Percentiles rank a stretch among this genome's conserved stretches.
Conservation (phyloP, 2,797 vertebrate genomes). For the Manis pentadactyla region DNA sequence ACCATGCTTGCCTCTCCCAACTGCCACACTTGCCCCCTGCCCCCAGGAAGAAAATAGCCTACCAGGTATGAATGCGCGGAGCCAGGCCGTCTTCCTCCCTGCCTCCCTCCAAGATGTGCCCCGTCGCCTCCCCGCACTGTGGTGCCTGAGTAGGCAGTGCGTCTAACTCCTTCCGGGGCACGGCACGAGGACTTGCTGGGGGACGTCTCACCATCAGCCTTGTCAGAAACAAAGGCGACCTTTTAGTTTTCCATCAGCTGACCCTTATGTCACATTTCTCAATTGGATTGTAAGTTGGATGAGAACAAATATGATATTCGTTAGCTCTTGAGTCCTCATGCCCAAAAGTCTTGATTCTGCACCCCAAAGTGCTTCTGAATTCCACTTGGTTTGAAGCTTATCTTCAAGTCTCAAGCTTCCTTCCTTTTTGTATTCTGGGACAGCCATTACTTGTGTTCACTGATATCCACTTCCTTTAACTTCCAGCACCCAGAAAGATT, state of each 20-base stretch:
- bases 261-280: not conserved
- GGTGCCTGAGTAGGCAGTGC: no score
- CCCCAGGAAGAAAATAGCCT: not conserved
- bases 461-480: not conserved
- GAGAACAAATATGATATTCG: not conserved
- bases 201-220: not conserved
- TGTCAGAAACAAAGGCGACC: not conserved
- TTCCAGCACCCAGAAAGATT: not conserved
- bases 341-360: not conserved
- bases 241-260: not conserved
- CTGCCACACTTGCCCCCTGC: not conserved
- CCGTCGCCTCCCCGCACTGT: not conserved
- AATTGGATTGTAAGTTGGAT: not conserved
- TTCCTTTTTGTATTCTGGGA: not conserved
- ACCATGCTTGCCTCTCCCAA: no score
- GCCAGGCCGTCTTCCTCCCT: not conserved
- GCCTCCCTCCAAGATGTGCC: not conserved
- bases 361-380: not conserved
- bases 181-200: no score
- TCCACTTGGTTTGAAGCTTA: not conserved
- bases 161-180: not conserved
- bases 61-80: rapidly evolving
- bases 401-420: not conserved
- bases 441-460: not conserved
- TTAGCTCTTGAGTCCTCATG: not conserved